Base-by-base conservation (phyloP, 2,797 vertebrate genomes). In the Parambassis ranga region DNA sequence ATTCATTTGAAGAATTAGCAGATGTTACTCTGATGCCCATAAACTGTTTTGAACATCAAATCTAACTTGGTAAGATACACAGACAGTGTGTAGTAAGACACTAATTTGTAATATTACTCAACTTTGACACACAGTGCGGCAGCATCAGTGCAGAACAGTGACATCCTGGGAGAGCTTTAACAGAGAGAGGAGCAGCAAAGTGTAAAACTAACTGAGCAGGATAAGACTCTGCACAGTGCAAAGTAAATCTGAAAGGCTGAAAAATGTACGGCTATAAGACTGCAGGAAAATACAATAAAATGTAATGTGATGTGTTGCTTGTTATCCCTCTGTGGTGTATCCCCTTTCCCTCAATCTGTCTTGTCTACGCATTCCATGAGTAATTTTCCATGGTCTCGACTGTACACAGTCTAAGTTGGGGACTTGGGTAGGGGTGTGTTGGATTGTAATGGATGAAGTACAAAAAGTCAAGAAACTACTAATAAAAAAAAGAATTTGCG, bases 1-100 rank as follows among this genome's bases (percentile, higher is more conserved):
- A 48, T 68, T 61, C 1, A 31, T 57, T 58, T 67, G 24, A 23
- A 20, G 8, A 57, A 59, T 62, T 16, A 53, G 14, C 28, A 51
- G 39, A 55, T 39, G 9, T 37, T 49, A 23, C 14, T 33, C 10
- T 30, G 15, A 59, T 48, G 32, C 28, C 24, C 27, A 52, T 32
- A 33, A 57, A 56, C 18, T 28, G 1, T 19, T 7, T 33, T 37
- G 11, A n/a, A 41, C 26, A 64, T 28, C 16, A 33, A 47, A n/a
- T n/a, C 28, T 16, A 33, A 26, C 6, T 10, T 14, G 23, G 3
- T 16, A 23, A 48, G 23, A 39, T 38, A 28, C n/a, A n/a, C n/a
- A n/a, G n/a, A n/a, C n/a, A n/a, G n/a, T n/a, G n/a, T n/a, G n/a
- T 14, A 23, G 3, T 16, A 23, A 48, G 23, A 39, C 38, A 28